Base-by-base conservation (phyloP, 1,140 invertebrate species). In the Hycleus phaleratus region DNA sequence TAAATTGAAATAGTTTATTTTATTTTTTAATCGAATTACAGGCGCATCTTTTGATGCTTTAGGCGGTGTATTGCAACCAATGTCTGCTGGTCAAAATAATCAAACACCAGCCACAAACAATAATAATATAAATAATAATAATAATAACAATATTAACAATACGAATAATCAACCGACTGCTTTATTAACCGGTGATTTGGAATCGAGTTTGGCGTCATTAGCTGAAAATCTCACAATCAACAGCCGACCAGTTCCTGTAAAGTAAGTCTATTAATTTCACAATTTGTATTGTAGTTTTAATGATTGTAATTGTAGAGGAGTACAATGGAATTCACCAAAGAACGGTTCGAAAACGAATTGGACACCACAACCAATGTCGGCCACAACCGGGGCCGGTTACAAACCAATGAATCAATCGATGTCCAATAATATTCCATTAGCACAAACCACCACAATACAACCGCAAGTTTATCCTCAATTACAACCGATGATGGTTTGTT, bases 191-290 rank as follows among this genome's bases (percentile, higher is more conserved):
- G 90, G 90, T 49, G 93, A 96, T 76, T 78, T 97, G 68, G 92
- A 97, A 74, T 91, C 90, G 53, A 95, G 90, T 67, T 81, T 97
- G 45, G 91, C 91, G 48, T 88, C 85, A 55, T 77, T 97, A 59
- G 93, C 91, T 58, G 88, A 93, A 75, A 96, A 95, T 78, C 82
- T 96, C 53, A 86, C 88, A 69, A 95, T 96, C 60, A 93, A 93
- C 73, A 92, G 82, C 63, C 81, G 81, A n/a, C 79, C 84, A 59
- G 78, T 78, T 58, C 79, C 79, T 68, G 79, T 82, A 61, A 86
- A 89, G 86, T 88, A 79, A 81, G 84, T 81, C 8, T 11, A 42
- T 26, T n/a, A 49, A 32, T 32, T 32, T 32, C 32, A 5, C 2
- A 32, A 32, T 26, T 56, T 52, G 1, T 24, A 10, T 9, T 49